Percentiles rank a stretch among this genome's conserved stretches.
Evolutionary conservation across 1,140 invertebrate species (phyloP).

Genomic region (Drosophila pectinifera): DNA sequence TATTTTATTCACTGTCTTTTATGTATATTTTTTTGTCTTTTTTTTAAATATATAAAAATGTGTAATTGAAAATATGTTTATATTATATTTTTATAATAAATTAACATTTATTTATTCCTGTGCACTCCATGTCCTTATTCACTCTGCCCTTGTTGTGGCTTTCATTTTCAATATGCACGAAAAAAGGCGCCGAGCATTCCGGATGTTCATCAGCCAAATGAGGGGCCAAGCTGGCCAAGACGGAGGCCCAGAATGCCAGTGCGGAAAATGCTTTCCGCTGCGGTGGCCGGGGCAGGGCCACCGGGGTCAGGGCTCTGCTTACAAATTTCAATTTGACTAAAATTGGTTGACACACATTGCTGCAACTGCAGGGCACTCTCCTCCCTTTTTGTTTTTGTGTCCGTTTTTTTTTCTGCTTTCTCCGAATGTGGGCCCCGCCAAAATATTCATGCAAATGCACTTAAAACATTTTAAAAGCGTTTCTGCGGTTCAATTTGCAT

Average conservation of each 20-base stretch:
- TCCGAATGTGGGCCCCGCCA: slow-evolving; percentile 41
- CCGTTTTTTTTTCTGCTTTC: slow-evolving; percentile 16
- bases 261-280: slow-evolving; percentile 36
- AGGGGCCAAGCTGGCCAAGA: slow-evolving; percentile 34
- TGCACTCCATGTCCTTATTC: slow-evolving; percentile 23
- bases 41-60: no score
- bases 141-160: slow-evolving; percentile 53
- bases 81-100: no score
- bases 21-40: no score
- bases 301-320: slow-evolving; percentile 55
- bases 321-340: slow-evolving; percentile 80
- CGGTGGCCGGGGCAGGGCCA: slow-evolving; percentile 6
- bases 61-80: no score
- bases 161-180: slow-evolving; percentile 54
- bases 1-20: no score
- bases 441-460: slow-evolving; percentile 83
- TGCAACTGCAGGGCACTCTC: slow-evolving; percentile 49
- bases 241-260: slow-evolving; percentile 15
- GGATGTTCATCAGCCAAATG: slow-evolving; percentile 69
- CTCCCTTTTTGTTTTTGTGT: slow-evolving; percentile 13
- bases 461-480: slow-evolving; percentile 84
- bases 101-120: slow-evolving; percentile 4
- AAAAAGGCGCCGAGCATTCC: slow-evolving; percentile 26
- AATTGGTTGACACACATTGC: slow-evolving; percentile 81
- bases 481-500: slow-evolving; percentile 83